Percentiles rank a stretch among this genome's conserved stretches.
These are phyloP conservation scores for Manduca sexta DNA, from an alignment of 1,140 invertebrate species.

Conservation along the genomic window DNA sequence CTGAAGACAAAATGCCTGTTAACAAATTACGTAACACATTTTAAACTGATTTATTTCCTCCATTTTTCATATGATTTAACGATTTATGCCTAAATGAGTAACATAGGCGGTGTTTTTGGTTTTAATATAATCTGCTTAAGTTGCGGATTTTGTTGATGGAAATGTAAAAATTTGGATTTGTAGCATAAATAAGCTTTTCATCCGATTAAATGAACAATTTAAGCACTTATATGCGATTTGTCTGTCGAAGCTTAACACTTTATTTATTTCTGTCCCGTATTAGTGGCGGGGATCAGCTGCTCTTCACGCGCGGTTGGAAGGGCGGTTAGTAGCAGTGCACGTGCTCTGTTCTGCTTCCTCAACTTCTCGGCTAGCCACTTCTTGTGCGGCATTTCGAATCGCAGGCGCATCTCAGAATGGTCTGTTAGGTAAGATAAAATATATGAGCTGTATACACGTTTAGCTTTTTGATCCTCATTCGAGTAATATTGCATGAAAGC, in stretches of 20 bases:
- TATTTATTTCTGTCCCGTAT: background rate
- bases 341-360: conserved; percentile 54
- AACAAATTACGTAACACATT: conserved; percentile 4
- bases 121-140: background rate
- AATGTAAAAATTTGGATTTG: no score
- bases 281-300: conserved; percentile 63
- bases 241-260: background rate
- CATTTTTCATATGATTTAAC: conserved; percentile 4
- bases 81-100: background rate
- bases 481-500: no score
- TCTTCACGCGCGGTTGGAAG: conserved; percentile 49
- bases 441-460: background rate
- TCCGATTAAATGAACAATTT: background rate
- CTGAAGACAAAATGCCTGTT: background rate
- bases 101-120: background rate
- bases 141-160: no score
- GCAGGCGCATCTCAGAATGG: conserved; percentile 54
- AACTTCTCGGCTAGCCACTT: conserved; percentile 41
- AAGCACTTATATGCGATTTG: background rate
- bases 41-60: background rate
- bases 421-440: conserved; percentile 37
- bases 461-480: no score
- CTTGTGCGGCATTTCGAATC: conserved; percentile 63
- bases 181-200: no score
- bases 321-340: conserved; percentile 52